These are phyloP conservation scores for Polydesmus complanatus DNA, from an alignment of 2,888 invertebrate genomes.

Conservation along the genomic window DNA sequence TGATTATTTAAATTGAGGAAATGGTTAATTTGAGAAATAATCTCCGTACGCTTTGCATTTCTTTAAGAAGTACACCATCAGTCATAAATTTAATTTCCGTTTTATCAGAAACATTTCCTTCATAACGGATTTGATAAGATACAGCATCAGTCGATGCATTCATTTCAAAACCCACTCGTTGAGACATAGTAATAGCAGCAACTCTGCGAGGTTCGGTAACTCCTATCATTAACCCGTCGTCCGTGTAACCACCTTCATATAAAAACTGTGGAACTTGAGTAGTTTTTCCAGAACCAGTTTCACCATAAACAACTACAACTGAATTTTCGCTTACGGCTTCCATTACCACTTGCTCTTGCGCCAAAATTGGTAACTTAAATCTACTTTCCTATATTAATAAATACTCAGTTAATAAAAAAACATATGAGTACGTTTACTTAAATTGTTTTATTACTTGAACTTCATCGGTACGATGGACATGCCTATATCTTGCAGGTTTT, in stretches of 20 bases:
- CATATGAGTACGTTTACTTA: too few species aligned
- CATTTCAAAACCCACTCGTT: slow-evolving; percentile 79
- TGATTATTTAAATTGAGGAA: neutral
- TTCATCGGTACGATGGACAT: neutral
- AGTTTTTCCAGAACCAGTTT: slow-evolving; percentile 95
- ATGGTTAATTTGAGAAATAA: neutral
- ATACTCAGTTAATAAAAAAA: too few species aligned
- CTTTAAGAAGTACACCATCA: slow-evolving; percentile 86
- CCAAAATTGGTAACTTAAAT: slow-evolving; percentile 75
- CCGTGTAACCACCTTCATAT: slow-evolving; percentile 88
- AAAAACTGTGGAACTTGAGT: slow-evolving; percentile 98
- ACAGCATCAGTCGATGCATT: slow-evolving; percentile 57
- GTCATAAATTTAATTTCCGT: slow-evolving; percentile 99
- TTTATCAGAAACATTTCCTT: slow-evolving; percentile 72
- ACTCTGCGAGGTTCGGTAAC: slow-evolving; percentile 96
- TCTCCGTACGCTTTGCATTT: slow-evolving; percentile 52
- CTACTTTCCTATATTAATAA: slow-evolving; percentile 51
- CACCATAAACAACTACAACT: slow-evolving; percentile 64
- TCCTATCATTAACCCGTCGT: slow-evolving; percentile 58
- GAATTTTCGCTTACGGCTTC: slow-evolving; percentile 86
- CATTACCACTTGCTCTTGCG: slow-evolving; percentile 86
- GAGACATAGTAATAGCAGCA: slow-evolving; percentile 93
- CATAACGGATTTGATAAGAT: slow-evolving; percentile 87
- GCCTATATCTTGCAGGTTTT: too few species aligned
- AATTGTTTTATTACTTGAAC: neutral